Evolutionary conservation across 1,140 invertebrate species (phyloP), one percentile per base, ranked within the genome.

Genomic region (Neodiprion pinetum): DNA sequence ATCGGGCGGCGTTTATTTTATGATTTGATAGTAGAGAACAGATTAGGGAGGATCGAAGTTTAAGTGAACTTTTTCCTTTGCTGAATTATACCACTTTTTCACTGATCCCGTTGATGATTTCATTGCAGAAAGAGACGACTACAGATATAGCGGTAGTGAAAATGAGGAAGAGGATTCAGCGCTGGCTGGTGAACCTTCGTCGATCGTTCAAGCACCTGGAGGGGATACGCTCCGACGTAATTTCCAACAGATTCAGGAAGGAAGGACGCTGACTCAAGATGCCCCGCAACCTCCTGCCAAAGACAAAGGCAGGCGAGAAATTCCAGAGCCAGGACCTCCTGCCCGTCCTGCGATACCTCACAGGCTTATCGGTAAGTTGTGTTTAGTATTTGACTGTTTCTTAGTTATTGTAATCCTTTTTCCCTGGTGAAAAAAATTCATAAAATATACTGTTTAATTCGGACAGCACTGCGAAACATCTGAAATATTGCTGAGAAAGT

Each of bases 161-260:
- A 96, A 96, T 79, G 96, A 96, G 80, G 96, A 97, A 79, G 96
- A 97, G 77, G 95, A 96, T 78, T 92, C 93, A 71, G 94, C 93
- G 67, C 90, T 95, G 73, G 94, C 95, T 8, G 95, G 95, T 1
- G 96, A 97, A 86, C 95, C 95, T 1, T 96, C 95, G 65, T 96
- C 95, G 17, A 97, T 97, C 79, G 93, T 97, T 76, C 96, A 96
- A 85, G 95, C 94, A 66, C 94, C 95, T 8, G 94, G 95, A 73
- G 96, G 96, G 67, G 96, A 98, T 87, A 97, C 97, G 9, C 89
- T 98, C 70, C 91, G 96, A n/a, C 92, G 96, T 73, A 98, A 98
- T 89, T 99, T 99, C 92, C 97, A 98, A 86, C 96, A 98, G 86
- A 98, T 99, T 76, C 97, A 99, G 87, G 96, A 97, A 88, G 94